Conservation (phyloP, 2,113 vertebrate genomes). For the Oreochromis niloticus region DNA sequence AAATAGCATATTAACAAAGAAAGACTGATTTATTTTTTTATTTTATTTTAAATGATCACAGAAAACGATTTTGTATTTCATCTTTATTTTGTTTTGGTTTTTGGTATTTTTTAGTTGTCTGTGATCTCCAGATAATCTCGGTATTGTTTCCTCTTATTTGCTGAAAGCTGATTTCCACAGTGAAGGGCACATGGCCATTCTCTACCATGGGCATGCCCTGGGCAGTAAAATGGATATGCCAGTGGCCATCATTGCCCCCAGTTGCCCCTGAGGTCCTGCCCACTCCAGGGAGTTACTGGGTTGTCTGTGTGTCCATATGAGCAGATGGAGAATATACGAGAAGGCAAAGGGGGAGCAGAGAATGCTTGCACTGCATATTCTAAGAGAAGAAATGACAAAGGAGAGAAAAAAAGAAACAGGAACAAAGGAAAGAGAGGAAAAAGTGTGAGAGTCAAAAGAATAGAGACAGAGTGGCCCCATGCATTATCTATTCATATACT, state of each 20-base stretch:
- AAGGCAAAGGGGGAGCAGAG: background rate
- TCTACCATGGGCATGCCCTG: slow-evolving; percentile 3
- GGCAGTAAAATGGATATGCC: slow-evolving; percentile 26
- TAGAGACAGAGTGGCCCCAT: background rate
- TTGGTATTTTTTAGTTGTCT: background rate
- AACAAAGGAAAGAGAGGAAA: background rate
- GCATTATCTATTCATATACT: slow-evolving; percentile 20
- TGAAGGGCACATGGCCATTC: slow-evolving; percentile 4
- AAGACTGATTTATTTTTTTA: background rate
- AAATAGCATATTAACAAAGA: background rate
- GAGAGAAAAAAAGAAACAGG: background rate
- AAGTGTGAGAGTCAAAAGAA: background rate
- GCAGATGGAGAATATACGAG: slow-evolving; percentile 37
- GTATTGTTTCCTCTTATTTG: background rate
- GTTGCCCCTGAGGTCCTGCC: slow-evolving; percentile 30
- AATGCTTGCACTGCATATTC: slow-evolving; percentile 38
- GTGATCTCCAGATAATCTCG: background rate
- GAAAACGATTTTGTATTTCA: background rate
- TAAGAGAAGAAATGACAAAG: slow-evolving; percentile 8
- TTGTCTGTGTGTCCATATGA: background rate
- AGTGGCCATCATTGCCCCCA: slow-evolving; percentile 1
- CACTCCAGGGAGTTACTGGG: slow-evolving; percentile 2
- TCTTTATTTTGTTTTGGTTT: background rate
- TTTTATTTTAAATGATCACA: background rate
- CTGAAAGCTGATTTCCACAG: background rate